Conservation (phyloP, 2,888 invertebrate species). For the Ectemnius lituratus region DNA sequence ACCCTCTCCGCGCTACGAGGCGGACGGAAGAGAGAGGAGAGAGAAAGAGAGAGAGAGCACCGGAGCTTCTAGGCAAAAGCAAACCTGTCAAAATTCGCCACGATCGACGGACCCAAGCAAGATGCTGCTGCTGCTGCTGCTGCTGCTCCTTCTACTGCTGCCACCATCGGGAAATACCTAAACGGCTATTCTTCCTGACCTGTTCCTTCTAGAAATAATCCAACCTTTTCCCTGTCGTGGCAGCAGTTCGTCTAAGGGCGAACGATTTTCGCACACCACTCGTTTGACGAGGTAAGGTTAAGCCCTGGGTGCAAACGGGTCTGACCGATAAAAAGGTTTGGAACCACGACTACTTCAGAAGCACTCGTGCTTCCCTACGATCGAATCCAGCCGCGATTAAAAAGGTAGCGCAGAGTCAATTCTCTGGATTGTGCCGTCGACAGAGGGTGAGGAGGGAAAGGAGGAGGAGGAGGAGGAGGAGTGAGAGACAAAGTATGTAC, state of each 20-base stretch:
- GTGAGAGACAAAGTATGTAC: neutral
- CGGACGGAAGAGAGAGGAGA: no score
- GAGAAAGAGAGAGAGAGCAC: no score
- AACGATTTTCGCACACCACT: neutral
- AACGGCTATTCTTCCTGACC: no score
- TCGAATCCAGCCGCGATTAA: neutral
- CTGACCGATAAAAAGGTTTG: neutral
- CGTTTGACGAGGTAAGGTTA: neutral
- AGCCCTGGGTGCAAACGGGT: neutral
- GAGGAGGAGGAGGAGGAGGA: no score
- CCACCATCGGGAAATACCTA: neutral
- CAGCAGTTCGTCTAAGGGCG: neutral
- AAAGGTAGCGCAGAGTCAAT: neutral
- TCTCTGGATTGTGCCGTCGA: neutral
- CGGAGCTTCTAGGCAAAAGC: conserved; percentile 34
- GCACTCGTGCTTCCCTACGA: neutral
- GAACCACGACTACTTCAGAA: neutral
- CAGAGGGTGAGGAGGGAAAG: no score
- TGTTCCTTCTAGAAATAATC: no score
- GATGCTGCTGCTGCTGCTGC: neutral
- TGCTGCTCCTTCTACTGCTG: neutral
- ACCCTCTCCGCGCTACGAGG: conserved; percentile 55
- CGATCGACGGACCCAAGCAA: conserved; percentile 22
- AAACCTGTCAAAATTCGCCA: conserved; percentile 50
- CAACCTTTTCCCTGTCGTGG: neutral